A percentile compares a stretch with the other conserved stretches of the same genome.
phyloP scores from a whole-genome alignment of 2,113 vertebrate species.

The Dicrurus megarhynchus region DNA sequence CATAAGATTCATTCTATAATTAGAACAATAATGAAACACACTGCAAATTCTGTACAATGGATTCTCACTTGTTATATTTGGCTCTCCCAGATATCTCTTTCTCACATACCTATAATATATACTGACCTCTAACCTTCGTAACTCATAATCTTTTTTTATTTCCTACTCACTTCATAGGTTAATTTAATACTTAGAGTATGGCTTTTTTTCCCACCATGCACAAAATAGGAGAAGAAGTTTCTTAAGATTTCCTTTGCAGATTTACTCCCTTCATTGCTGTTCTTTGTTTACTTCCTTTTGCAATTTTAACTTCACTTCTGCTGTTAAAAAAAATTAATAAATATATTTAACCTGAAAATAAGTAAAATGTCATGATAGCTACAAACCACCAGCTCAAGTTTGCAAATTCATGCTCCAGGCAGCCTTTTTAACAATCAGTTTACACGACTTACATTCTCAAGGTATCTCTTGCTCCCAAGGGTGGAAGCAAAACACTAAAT shows the following conservation, averaged over 20 bases:
- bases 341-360: background rate
- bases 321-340: background rate
- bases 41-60: background rate
- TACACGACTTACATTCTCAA: background rate
- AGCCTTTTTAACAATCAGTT: background rate
- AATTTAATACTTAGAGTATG: background rate
- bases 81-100: background rate
- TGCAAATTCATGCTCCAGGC: background rate
- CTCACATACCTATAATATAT: background rate
- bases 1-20: background rate
- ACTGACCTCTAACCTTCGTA: background rate
- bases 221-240: background rate
- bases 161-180: background rate
- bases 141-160: background rate
- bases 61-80: background rate
- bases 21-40: background rate
- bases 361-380: background rate
- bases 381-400: background rate
- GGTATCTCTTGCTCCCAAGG: background rate
- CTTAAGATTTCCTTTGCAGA: background rate
- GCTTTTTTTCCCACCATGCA: background rate
- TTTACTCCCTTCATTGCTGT: background rate
- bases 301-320: background rate
- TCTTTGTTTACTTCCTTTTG: background rate
- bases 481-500: background rate